Conservation (phyloP, 35 echinoderm and acorn worm species). For the Apostichopus japonicus region DNA sequence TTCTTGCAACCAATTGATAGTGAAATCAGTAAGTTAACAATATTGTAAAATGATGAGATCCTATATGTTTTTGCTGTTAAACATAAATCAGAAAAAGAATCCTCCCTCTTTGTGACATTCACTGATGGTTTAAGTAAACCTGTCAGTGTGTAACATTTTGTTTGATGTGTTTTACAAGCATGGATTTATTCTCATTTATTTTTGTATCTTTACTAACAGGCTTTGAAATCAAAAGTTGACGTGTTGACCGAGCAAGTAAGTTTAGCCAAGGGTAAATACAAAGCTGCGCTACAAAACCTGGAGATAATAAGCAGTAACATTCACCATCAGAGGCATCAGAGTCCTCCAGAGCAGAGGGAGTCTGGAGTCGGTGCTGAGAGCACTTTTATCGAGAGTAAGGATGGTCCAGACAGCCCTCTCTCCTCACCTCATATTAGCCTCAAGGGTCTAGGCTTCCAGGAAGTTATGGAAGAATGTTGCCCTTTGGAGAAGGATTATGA, state of each 20-base stretch:
- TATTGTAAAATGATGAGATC: no score
- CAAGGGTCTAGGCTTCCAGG: background rate
- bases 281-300: slow-evolving; percentile 75
- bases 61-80: no score
- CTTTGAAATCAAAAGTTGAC: slow-evolving; percentile 72
- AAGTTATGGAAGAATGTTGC: slow-evolving; percentile 4
- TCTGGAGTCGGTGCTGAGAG: slow-evolving; percentile 84
- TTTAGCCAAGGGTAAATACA: slow-evolving; percentile 76
- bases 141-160: no score
- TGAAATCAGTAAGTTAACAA: no score
- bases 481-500: slow-evolving; percentile 36
- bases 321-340: slow-evolving; percentile 69
- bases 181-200: no score
- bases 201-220: slow-evolving; percentile 44
- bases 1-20: no score
- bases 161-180: no score
- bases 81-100: no score
- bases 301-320: slow-evolving; percentile 92
- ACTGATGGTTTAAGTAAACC: no score
- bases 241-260: slow-evolving; percentile 65
- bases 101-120: no score
- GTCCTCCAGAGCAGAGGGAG: slow-evolving; percentile 60
- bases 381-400: background rate
- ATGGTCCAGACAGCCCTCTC: background rate
- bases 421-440: background rate